Evolutionary conservation across 2,888 invertebrate species (phyloP).

Genomic region (Eupithecia dodoneata): DNA sequence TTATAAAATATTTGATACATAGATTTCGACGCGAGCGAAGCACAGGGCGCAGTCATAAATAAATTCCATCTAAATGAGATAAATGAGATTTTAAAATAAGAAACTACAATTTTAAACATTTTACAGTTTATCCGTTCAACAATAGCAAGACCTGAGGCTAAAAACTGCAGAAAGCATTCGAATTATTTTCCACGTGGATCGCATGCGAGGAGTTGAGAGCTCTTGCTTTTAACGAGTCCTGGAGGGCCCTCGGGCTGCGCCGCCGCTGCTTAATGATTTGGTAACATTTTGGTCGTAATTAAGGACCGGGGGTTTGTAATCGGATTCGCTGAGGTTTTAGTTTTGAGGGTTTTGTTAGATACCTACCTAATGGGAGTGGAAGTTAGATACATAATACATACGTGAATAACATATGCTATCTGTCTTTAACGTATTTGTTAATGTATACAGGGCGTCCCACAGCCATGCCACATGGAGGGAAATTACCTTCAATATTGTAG

Average conservation of each 20-base stretch:
- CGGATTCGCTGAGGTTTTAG: constrained; percentile 9
- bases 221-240: constrained; percentile 57
- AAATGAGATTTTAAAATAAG: not conserved
- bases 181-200: constrained; percentile 36
- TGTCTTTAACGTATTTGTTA: no score
- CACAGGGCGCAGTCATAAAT: no score
- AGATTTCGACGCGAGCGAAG: no score
- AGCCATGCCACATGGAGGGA: no score
- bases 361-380: not conserved
- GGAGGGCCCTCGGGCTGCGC: constrained; percentile 36
- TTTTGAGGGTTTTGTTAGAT: constrained; percentile 1
- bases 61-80: not conserved
- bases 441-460: no score
- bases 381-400: not conserved
- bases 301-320: constrained; percentile 21
- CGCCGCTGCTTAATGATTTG: constrained; percentile 33
- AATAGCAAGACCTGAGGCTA: constrained; percentile 12
- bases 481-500: no score
- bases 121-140: not conserved
- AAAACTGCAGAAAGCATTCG: constrained; percentile 21
- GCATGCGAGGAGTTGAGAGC: constrained; percentile 45
- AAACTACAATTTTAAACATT: not conserved
- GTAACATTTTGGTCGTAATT: constrained; percentile 35
- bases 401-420: no score
- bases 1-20: no score